Evolutionary conservation across 2,888 invertebrate species (phyloP), one percentile per base, ranked within the genome.

Genomic region (Cabera pusaria): DNA sequence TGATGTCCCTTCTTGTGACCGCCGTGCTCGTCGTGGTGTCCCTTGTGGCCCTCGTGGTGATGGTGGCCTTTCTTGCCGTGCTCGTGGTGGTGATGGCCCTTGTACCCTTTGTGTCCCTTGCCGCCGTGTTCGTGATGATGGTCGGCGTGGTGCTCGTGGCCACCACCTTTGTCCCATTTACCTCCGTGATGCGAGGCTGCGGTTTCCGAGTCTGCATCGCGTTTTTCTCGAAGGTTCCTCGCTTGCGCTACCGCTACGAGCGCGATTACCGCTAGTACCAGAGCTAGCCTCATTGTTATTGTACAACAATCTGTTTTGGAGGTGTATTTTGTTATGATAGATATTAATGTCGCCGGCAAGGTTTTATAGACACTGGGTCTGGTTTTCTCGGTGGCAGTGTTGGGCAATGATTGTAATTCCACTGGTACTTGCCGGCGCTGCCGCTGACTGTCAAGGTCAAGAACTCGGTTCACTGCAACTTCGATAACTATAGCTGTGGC

Each of bases 31-130:
- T 73, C 87, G 62, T 91, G 91, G 53, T 91, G 88, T 3, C 92
- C 92, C 37, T 87, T 80, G 56, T 93, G 91, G 0, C 89, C 90
- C 47, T 91, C 93, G 59, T 93, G 93, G 66, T 94, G 93, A 64
- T 94, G 93, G 64, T 94, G 93, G 0, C 94, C 94, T 59, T 93
- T 93, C 46, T 92, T 87, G 22, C 92, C 92, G 64, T 94, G 92
- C 49, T 92, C 91, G 45, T 92, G 90, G 45, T 92, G 90, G 56
- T 94, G 93, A 38, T 92, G 89, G 6, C 91, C 90, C 57, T 93
- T 92, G 78, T 94, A 92, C 1, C 92, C 93, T 52, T 94, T 93
- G 54, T 93, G 91, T 4, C 92, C 93, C 55, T 94, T 92, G 29
- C 91, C 92, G 0, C 93, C 93, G 56, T 93, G 91, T 12, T 91